These are phyloP conservation scores for Gopherus evgoodei DNA, from an alignment of 2,113 vertebrate genomes.

Conservation along the genomic window DNA sequence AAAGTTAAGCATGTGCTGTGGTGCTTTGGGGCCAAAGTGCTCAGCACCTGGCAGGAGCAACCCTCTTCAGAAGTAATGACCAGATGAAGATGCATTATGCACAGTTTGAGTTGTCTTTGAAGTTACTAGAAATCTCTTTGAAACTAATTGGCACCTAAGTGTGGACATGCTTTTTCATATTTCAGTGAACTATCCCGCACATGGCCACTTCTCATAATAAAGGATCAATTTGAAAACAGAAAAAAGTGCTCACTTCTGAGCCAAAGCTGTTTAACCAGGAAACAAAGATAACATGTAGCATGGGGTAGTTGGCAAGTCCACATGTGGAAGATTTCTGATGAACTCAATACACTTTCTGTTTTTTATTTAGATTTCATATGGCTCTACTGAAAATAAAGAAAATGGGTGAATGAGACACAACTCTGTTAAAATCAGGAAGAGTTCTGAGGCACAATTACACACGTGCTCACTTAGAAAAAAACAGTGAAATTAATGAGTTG, in stretches of 20 bases:
- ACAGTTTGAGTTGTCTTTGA: conserved; percentile 50
- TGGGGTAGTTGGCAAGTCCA: neutral
- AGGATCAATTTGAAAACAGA: conserved; percentile 23
- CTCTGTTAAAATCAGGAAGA: neutral
- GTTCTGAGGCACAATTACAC: neutral
- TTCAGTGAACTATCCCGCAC: neutral
- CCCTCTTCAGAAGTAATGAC: neutral
- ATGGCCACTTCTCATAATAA: neutral
- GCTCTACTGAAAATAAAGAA: neutral
- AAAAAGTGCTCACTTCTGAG: neutral
- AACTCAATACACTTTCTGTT: neutral
- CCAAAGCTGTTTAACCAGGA: neutral
- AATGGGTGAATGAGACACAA: neutral
- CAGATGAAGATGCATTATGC: conserved; percentile 58
- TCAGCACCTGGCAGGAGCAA: neutral
- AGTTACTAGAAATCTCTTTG: conserved; percentile 27
- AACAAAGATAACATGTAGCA: neutral
- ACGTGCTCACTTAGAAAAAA: neutral
- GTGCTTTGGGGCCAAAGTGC: neutral
- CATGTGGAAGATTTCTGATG: neutral
- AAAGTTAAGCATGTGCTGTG: neutral
- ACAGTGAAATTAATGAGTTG: neutral
- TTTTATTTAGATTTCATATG: neutral
- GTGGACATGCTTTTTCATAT: conserved; percentile 30
- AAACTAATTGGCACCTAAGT: conserved; percentile 28